Conservation (phyloP, 2,113 vertebrate genomes). For the Pygoscelis antarcticus region DNA sequence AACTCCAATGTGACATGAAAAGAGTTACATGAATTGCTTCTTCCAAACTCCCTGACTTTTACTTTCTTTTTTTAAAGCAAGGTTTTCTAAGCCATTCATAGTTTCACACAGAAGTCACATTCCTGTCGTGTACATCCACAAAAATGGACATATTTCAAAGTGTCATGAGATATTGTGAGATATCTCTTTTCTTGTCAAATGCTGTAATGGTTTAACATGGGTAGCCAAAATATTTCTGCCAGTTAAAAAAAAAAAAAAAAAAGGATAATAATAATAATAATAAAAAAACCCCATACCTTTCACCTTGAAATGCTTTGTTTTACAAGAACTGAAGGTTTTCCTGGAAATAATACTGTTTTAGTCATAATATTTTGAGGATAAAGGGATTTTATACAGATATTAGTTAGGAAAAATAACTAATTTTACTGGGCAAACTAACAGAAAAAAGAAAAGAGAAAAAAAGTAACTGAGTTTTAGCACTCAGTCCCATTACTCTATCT, state of each 20-base stretch:
- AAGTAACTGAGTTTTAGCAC: neutral
- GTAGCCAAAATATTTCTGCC: neutral
- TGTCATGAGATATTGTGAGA: neutral
- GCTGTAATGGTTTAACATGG: neutral
- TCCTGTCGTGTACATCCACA: neutral
- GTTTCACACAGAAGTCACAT: neutral
- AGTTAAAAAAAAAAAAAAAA: neutral
- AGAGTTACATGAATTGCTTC: neutral
- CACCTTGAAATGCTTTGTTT: neutral
- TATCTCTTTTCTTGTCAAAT: neutral
- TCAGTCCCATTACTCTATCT: neutral
- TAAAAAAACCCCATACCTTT: neutral
- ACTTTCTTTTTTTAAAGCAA: neutral
- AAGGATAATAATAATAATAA: neutral
- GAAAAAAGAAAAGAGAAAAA: neutral
- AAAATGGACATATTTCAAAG: neutral
- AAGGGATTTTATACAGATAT: neutral
- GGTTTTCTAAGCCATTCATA: neutral
- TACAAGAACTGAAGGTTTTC: neutral
- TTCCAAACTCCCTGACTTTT: neutral
- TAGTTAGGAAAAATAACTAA: neutral
- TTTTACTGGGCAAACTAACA: neutral
- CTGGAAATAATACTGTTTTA: neutral
- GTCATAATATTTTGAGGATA: neutral
- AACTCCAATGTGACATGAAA: neutral